These are phyloP conservation scores for Scolopax mira DNA, from an alignment of 2,113 vertebrate genomes.

Conservation along the genomic window DNA sequence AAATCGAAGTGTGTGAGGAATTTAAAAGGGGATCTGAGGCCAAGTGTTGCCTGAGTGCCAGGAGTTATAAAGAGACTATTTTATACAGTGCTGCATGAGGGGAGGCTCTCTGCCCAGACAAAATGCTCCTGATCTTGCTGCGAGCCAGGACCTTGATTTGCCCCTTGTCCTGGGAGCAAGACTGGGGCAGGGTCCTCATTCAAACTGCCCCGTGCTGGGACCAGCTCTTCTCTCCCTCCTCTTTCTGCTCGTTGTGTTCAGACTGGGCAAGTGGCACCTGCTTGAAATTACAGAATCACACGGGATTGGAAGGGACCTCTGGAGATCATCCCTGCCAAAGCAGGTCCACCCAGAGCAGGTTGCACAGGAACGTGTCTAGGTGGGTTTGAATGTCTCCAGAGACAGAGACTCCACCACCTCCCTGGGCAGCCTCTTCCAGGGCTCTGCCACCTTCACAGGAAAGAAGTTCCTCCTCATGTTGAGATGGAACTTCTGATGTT, in stretches of 20 bases:
- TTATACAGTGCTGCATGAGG: background rate
- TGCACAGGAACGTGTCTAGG: too few species aligned
- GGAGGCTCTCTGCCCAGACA: background rate
- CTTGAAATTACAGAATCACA: background rate
- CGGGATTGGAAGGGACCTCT: too few species aligned
- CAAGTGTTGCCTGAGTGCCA: background rate
- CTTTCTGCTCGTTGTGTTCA: background rate
- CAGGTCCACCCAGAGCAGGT: too few species aligned
- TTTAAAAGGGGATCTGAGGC: constrained; percentile 19
- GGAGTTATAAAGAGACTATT: background rate
- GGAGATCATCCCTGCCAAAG: too few species aligned
- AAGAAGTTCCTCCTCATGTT: too few species aligned
- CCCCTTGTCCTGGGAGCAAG: background rate
- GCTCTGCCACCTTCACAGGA: too few species aligned
- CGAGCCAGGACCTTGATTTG: background rate
- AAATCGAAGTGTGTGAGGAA: constrained; percentile 16
- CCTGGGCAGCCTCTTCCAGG: too few species aligned
- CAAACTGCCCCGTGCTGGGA: background rate
- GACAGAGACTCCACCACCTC: too few species aligned
- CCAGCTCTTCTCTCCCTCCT: background rate
- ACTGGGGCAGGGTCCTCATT: background rate
- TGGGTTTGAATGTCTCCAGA: too few species aligned
- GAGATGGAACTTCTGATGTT: too few species aligned
- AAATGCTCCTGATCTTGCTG: background rate
- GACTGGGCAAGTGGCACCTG: background rate